phyloP scores from a whole-genome alignment of 2,113 vertebrate genomes.

The Nymphicus hollandicus region DNA sequence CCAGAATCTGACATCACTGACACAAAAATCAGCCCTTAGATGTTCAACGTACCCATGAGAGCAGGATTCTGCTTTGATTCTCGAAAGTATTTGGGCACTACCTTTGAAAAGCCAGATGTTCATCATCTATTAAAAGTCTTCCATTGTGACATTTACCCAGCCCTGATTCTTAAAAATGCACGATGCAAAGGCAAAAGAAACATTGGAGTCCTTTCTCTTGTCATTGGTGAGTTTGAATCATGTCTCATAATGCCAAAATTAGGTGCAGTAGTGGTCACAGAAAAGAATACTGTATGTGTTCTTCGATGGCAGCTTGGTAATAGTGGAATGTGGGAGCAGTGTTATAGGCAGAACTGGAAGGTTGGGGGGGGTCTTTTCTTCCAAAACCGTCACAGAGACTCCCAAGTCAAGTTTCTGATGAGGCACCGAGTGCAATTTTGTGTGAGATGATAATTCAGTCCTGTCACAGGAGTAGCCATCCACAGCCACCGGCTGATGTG shows the following conservation, averaged over 20 bases:
- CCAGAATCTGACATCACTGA: background rate
- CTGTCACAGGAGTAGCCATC: background rate
- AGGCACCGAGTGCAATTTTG: background rate
- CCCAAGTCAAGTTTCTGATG: background rate
- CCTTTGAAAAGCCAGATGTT: background rate
- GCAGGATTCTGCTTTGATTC: background rate
- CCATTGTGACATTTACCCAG: background rate
- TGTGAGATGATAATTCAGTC: background rate
- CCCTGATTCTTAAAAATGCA: background rate
- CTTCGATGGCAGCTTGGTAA: background rate
- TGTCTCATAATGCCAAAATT: background rate
- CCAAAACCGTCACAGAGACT: background rate
- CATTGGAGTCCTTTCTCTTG: background rate
- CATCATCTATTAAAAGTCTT: background rate
- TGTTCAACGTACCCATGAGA: background rate
- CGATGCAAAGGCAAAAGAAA: background rate
- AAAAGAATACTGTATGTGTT: background rate
- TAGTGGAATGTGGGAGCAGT: background rate
- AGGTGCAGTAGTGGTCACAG: background rate
- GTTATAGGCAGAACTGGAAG: background rate
- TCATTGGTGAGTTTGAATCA: background rate
- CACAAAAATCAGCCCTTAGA: background rate
- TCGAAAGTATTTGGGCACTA: background rate
- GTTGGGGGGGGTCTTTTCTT: background rate
- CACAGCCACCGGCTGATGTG: background rate